Evolutionary conservation across 2,113 vertebrate genomes (phyloP), one percentile per base, ranked within the genome.

Genomic region (Sceloporus undulatus): DNA sequence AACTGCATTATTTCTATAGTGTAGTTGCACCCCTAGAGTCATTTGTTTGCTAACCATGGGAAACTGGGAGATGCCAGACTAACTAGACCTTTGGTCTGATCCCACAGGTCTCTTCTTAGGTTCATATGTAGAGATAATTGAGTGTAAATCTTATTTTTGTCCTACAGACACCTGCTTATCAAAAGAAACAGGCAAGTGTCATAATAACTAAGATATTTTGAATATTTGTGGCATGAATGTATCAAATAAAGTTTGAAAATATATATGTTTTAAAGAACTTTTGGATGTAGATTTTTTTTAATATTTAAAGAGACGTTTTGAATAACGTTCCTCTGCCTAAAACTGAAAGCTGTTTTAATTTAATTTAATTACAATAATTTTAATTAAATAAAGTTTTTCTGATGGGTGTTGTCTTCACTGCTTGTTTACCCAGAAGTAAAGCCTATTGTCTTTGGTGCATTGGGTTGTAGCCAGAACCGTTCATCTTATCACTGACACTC

Each of bases 401-500:
- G 59, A 59, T 54, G 75, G 59, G 13, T 62, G 59, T 62, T 62
- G 59, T 62, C 59, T 16, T 62, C 59, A 14, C 18, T 62, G 59
- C 59, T 62, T 62, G 59, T 62, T 71, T 71, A 27, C 27, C 27
- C 25, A 71, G 29, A 29, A 71, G 25, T 71, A 29, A 71, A 71
- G 29, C 25, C 27, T 71, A 29, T 71, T n/a, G 14, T 74, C 34
- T 25, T 68, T 66, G 56, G 23, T 38, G 21, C 34, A 74, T 34
- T 29, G 34, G n/a, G 38, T 38, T 74, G 16, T 19, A 84, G 27
- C 21, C 29, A 54, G 86, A 85, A 62, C 88, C 92, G 83, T 54
- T 93, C 89, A 78, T 91, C 78, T 94, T 90, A 79, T 80, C 87
- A 11, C 54, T 88, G 14, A 84, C 34, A 87, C 73, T 95, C 88